These are phyloP conservation scores for Eunapius fragilis DNA, from an alignment of 37 sponge, comb jelly and placozoan genomes.

Conservation along the genomic window DNA sequence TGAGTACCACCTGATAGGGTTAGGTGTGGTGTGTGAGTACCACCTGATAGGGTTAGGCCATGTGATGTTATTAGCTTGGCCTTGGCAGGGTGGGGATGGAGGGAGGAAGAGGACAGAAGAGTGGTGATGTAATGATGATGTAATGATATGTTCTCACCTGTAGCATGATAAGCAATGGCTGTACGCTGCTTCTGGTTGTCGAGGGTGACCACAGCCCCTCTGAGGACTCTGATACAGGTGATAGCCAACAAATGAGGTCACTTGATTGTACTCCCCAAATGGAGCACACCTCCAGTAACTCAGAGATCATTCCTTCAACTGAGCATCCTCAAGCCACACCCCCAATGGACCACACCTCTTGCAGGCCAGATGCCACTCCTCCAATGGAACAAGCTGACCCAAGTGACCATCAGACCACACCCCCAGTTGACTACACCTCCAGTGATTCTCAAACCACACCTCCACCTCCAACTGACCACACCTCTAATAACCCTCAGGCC, in stretches of 20 bases:
- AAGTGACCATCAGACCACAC: neutral
- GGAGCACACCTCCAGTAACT: neutral
- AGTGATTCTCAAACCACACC: too few relatives aligned
- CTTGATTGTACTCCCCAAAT: neutral
- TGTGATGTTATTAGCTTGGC: too few relatives aligned
- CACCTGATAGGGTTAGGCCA: too few relatives aligned
- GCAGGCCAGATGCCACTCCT: too few relatives aligned
- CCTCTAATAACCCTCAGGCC: too few relatives aligned
- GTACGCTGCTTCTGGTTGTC: neutral
- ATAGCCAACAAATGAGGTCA: neutral
- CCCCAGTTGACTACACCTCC: too few relatives aligned
- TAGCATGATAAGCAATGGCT: neutral
- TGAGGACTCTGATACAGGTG: neutral
- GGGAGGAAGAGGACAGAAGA: neutral
- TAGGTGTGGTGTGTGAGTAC: too few relatives aligned
- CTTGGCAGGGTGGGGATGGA: too few relatives aligned
- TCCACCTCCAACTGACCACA: too few relatives aligned
- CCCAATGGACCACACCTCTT: neutral
- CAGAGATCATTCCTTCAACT: neutral
- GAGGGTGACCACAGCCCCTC: neutral
- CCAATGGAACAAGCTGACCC: neutral
- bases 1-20: too few relatives aligned
- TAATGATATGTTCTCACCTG: too few relatives aligned
- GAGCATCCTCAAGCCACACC: neutral
- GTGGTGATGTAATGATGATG: too few relatives aligned